Percentiles rank a stretch among this genome's conserved stretches.
These are phyloP conservation scores for Calyptomena viridis DNA, from an alignment of 2,113 vertebrate genomes.

Conservation along the genomic window DNA sequence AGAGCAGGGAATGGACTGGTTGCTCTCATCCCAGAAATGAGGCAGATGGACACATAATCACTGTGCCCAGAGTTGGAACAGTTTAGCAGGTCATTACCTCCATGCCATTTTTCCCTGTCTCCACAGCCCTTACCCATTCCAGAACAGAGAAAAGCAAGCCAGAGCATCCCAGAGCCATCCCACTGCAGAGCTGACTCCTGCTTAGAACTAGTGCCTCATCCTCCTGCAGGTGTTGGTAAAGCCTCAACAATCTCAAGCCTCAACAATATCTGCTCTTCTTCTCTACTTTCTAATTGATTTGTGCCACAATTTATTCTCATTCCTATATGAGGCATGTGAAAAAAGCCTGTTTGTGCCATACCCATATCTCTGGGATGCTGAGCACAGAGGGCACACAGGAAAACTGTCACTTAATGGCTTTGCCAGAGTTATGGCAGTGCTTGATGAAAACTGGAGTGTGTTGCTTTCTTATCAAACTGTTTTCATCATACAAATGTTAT, in stretches of 20 bases:
- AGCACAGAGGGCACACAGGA: background rate
- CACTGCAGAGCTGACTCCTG: background rate
- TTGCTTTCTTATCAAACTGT: background rate
- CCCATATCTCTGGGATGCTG: rapidly evolving
- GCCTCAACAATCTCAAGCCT: background rate
- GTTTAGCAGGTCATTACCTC: background rate
- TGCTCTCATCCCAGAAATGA: background rate
- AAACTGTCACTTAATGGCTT: background rate
- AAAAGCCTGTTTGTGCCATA: background rate
- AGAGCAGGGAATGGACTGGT: background rate
- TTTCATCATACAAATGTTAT: background rate
- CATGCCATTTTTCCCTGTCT: background rate
- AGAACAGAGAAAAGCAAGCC: background rate
- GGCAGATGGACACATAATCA: background rate
- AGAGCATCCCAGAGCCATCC: background rate
- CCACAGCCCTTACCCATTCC: background rate
- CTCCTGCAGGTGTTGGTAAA: background rate
- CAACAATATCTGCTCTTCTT: background rate
- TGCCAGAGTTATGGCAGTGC: background rate
- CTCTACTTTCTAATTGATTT: background rate
- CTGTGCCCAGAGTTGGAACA: background rate
- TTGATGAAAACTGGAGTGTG: background rate
- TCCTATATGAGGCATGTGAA: background rate
- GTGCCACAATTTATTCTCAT: background rate
- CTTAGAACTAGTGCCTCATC: background rate